Conservation (phyloP, 2,113 vertebrate genomes). For the Pelecanus crispus region DNA sequence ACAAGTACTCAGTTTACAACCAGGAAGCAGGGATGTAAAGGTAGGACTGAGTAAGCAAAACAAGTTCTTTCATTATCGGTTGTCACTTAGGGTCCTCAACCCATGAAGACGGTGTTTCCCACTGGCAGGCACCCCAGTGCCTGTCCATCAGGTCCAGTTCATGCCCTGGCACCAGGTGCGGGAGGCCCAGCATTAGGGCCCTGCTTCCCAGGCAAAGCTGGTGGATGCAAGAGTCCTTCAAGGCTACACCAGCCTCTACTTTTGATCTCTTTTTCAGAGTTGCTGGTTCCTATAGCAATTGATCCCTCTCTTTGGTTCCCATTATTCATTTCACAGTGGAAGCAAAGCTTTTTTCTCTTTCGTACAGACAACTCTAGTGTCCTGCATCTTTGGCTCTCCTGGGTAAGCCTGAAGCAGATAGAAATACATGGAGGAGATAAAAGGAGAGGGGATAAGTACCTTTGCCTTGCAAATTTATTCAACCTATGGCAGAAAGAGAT, state of each 20-base stretch:
- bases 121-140: rapidly evolving
- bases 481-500: not conserved
- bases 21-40: not conserved
- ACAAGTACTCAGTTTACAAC: not conserved
- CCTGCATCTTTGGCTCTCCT: not conserved
- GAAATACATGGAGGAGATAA: not conserved
- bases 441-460: not conserved
- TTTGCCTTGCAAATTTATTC: not conserved
- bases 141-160: rapidly evolving
- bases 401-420: not conserved
- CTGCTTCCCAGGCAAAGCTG: not conserved
- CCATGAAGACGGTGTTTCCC: rapidly evolving
- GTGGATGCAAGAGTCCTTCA: not conserved
- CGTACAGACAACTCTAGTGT: not conserved
- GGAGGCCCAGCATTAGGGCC: not conserved
- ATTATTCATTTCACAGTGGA: not conserved
- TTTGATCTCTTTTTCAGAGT: not conserved
- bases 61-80: not conserved
- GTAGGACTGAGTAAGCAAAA: not conserved
- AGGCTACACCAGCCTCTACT: not conserved
- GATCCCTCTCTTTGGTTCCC: not conserved
- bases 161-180: not conserved
- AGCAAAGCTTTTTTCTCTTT: not conserved
- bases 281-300: not conserved
- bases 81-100: not conserved